Conservation (phyloP, 2,113 vertebrate species). For the Paraplagusia blochii region DNA sequence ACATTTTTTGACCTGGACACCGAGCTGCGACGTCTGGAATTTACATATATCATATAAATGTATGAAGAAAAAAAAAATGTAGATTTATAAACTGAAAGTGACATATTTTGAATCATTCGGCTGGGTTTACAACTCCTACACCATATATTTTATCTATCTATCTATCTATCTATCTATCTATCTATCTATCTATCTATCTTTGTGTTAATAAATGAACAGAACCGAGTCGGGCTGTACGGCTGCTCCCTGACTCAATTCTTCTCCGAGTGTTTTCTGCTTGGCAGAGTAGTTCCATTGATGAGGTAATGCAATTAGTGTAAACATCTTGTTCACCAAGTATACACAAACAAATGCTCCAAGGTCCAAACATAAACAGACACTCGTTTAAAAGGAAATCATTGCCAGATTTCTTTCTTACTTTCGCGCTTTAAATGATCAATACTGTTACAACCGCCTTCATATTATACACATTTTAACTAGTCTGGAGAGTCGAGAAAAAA, state of each 20-base stretch:
- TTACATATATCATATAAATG: too few relatives aligned
- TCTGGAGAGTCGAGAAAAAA: too few relatives aligned
- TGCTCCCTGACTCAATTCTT: constrained; percentile 56
- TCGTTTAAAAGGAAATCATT: neutral
- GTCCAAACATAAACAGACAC: constrained; percentile 3
- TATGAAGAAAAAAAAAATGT: too few relatives aligned
- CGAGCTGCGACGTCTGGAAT: constrained; percentile 51
- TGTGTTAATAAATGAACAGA: constrained; percentile 64
- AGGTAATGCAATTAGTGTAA: constrained; percentile 54
- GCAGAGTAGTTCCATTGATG: constrained; percentile 49
- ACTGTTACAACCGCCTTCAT: constrained; percentile 56
- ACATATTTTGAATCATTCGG: too few relatives aligned
- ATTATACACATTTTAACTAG: too few relatives aligned
- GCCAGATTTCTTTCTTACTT: constrained; percentile 1
- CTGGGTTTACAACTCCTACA: too few relatives aligned
- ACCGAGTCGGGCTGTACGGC: constrained; percentile 45
- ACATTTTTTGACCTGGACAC: constrained; percentile 66
- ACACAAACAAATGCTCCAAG: constrained; percentile 5
- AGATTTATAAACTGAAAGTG: too few relatives aligned
- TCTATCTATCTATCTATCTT: too few relatives aligned
- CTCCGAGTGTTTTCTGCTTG: constrained; percentile 58
- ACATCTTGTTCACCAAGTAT: constrained; percentile 33
- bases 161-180: too few relatives aligned
- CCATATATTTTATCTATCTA: too few relatives aligned
- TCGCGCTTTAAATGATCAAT: constrained; percentile 55